Evolutionary conservation across 2,888 invertebrate species (phyloP).

Genomic region (Cerceris ruficornis): DNA sequence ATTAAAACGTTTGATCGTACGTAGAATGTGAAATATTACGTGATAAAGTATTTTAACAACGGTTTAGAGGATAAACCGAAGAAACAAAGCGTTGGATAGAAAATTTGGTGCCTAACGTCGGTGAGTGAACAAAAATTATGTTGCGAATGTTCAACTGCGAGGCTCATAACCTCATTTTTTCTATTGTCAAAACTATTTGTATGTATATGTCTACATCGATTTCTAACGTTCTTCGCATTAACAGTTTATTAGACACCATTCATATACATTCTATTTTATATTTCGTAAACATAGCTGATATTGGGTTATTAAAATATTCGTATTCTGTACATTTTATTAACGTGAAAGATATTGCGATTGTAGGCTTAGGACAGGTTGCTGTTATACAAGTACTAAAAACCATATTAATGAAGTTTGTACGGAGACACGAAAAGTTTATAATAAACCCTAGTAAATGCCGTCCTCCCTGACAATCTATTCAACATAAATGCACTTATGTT

Average conservation of each 20-base stretch:
- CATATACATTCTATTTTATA: slow-evolving; percentile 21
- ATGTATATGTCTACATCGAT: slow-evolving; percentile 1
- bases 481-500: slow-evolving; percentile 47
- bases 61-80: too few relatives aligned
- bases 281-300: slow-evolving; percentile 21
- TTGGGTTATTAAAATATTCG: slow-evolving; percentile 47
- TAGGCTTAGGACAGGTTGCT: slow-evolving; percentile 2
- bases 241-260: slow-evolving; percentile 35
- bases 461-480: background rate
- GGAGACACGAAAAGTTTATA: slow-evolving; percentile 10
- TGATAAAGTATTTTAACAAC: too few relatives aligned
- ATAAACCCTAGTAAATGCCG: background rate
- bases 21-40: too few relatives aligned
- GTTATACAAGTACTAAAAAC: slow-evolving; percentile 25
- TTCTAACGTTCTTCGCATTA: slow-evolving; percentile 2
- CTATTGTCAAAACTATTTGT: background rate
- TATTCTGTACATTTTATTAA: slow-evolving; percentile 38
- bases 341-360: slow-evolving; percentile 14
- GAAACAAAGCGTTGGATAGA: too few relatives aligned
- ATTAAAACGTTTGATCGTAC: too few relatives aligned
- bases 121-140: too few relatives aligned
- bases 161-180: too few relatives aligned
- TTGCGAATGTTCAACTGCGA: too few relatives aligned
- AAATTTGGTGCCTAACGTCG: too few relatives aligned
- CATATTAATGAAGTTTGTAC: slow-evolving; percentile 36